Evolutionary conservation across 2,888 invertebrate species (phyloP).

Genomic region (Minunthozetes semirufus): DNA sequence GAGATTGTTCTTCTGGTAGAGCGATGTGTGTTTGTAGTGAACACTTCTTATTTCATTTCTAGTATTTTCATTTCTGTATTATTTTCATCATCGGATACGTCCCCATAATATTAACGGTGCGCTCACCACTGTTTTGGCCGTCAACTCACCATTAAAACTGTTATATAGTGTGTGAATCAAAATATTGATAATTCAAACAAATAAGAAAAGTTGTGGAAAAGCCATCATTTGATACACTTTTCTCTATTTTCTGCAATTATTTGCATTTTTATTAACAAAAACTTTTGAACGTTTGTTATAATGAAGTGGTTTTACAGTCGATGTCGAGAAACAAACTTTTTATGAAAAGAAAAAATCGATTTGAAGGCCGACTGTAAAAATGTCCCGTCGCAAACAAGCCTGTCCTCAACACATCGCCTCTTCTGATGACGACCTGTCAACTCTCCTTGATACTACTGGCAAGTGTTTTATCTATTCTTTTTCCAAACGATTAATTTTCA

Average conservation of each 20-base stretch:
- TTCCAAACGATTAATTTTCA: not conserved
- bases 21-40: slow-evolving; percentile 14
- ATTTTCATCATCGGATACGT: slow-evolving; percentile 26
- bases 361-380: slow-evolving; percentile 16
- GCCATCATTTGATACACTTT: not conserved
- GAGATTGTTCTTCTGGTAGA: slow-evolving; percentile 21
- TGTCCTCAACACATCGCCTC: slow-evolving; percentile 32
- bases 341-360: not conserved
- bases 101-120: slow-evolving; percentile 18
- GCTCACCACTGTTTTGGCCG: not conserved
- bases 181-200: not conserved
- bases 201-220: not conserved
- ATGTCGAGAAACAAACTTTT: slow-evolving; percentile 4
- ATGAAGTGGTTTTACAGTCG: slow-evolving; percentile 22
- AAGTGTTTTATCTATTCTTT: not conserved
- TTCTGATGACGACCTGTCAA: slow-evolving; percentile 10
- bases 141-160: not conserved
- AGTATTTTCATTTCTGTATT: slow-evolving; percentile 29
- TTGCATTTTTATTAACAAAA: not conserved
- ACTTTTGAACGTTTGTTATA: slow-evolving; percentile 4
- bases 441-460: not conserved
- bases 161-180: slow-evolving; percentile 3
- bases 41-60: slow-evolving; percentile 22
- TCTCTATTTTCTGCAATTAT: not conserved
- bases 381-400: slow-evolving; percentile 36